A percentile compares a stretch with the other conserved stretches of the same genome.
Evolutionary conservation across 2,113 vertebrate species (phyloP).

Genomic region (Salvator merianae): DNA sequence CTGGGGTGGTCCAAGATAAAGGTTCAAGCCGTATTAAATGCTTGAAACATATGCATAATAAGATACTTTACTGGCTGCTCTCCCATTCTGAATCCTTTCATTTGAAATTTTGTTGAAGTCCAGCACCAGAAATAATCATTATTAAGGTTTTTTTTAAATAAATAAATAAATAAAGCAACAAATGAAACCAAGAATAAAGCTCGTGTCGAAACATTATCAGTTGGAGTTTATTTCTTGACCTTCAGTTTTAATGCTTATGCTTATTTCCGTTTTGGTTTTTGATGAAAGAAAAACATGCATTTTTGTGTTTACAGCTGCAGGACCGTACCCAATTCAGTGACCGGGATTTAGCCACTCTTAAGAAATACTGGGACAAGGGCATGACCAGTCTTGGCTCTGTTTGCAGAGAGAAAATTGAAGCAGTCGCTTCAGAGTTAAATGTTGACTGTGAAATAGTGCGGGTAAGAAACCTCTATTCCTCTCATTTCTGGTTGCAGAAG

Average conservation of each 20-base stretch:
- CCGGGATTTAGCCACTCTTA: slow-evolving; percentile 89
- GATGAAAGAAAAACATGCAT: neutral
- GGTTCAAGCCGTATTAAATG: no score
- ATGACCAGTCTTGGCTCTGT: slow-evolving; percentile 98
- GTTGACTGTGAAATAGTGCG: slow-evolving; percentile 99
- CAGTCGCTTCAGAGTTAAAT: slow-evolving; percentile 90
- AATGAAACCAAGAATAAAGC: neutral
- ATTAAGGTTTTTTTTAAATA: no score
- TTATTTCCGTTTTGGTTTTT: neutral
- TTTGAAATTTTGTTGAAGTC: neutral
- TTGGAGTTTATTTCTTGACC: neutral
- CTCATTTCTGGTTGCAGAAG: slow-evolving; percentile 49
- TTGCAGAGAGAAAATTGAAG: slow-evolving; percentile 96
- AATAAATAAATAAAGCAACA: no score
- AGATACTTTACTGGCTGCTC: neutral
- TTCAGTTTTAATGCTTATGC: neutral
- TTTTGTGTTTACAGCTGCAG: slow-evolving; percentile 84
- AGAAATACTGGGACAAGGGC: slow-evolving; percentile 97
- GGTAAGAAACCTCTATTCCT: slow-evolving; percentile 79
- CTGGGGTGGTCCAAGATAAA: no score
- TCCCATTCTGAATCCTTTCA: neutral
- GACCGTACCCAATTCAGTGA: slow-evolving; percentile 98
- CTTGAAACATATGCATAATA: neutral
- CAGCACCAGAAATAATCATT: neutral
- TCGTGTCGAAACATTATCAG: neutral